Evolutionary conservation across 2,888 invertebrate genomes (phyloP).

Genomic region (Pasiphila rectangulata): DNA sequence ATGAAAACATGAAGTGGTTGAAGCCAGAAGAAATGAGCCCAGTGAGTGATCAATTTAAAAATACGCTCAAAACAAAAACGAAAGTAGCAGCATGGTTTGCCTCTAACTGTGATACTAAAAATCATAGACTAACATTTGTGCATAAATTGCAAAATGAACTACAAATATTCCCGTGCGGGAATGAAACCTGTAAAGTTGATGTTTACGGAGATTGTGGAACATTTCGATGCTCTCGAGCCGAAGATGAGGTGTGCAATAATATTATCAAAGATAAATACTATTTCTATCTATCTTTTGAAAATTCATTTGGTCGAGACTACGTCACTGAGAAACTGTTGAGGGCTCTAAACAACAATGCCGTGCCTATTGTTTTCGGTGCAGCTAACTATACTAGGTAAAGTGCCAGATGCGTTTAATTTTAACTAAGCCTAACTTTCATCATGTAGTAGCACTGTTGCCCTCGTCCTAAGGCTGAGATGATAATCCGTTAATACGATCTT

Average conservation of each 20-base stretch:
- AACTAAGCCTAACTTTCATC: too few species aligned
- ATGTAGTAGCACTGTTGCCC: too few species aligned
- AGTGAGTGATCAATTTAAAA: slow-evolving; percentile 42
- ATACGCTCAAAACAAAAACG: slow-evolving; percentile 39
- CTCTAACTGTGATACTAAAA: slow-evolving; percentile 37
- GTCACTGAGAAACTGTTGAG: slow-evolving; percentile 54
- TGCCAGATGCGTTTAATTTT: too few species aligned
- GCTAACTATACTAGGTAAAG: slow-evolving; percentile 59
- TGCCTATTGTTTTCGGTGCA: slow-evolving; percentile 86
- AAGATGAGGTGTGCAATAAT: slow-evolving; percentile 41
- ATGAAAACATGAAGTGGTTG: slow-evolving; percentile 55
- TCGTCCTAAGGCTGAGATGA: too few species aligned
- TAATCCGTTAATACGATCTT: too few species aligned
- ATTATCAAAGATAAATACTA: slow-evolving; percentile 43
- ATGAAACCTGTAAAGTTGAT: slow-evolving; percentile 24
- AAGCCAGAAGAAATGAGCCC: slow-evolving; percentile 43
- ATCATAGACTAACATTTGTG: slow-evolving; percentile 30
- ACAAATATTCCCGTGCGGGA: slow-evolving; percentile 15
- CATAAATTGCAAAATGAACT: slow-evolving; percentile 27
- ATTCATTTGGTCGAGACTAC: slow-evolving; percentile 57
- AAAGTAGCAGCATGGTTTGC: slow-evolving; percentile 49
- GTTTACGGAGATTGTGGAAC: slow-evolving; percentile 39
- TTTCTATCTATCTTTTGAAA: slow-evolving; percentile 64
- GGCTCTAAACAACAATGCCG: slow-evolving; percentile 66
- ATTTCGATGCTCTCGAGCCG: slow-evolving; percentile 33